Evolutionary conservation across 2,888 invertebrate genomes (phyloP).

Genomic region (Myathropa florea): DNA sequence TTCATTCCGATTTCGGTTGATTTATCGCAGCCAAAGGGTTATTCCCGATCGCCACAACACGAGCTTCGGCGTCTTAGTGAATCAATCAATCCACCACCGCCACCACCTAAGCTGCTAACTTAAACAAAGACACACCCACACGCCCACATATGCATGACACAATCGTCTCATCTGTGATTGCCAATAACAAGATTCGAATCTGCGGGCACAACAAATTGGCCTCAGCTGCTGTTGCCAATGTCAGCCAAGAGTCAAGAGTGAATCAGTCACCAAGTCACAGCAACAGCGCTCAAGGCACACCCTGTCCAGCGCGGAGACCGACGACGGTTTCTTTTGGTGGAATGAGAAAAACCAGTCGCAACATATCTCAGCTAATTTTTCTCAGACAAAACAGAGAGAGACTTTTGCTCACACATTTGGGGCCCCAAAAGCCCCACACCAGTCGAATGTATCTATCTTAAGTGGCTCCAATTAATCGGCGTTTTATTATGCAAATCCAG

Average conservation of each 20-base stretch:
- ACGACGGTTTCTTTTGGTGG: too few relatives aligned
- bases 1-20: constrained; percentile 53
- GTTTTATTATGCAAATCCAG: constrained; percentile 64
- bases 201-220: constrained; percentile 10
- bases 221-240: constrained; percentile 8
- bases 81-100: not conserved
- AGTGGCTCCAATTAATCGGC: constrained; percentile 61
- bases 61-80: not conserved
- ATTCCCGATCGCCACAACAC: not conserved
- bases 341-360: not conserved
- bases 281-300: constrained; percentile 9
- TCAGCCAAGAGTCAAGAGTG: not conserved
- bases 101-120: not conserved
- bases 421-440: not conserved
- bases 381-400: not conserved
- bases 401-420: not conserved
- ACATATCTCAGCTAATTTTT: not conserved
- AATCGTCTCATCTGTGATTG: not conserved
- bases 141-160: not conserved
- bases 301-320: not conserved
- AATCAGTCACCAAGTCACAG: not conserved
- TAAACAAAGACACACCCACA: not conserved
- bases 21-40: constrained; percentile 42
- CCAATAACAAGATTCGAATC: not conserved
- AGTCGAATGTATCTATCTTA: constrained; percentile 20